phyloP scores from a whole-genome alignment of 1,140 invertebrate species.

The Lysiphlebus fabarum region DNA sequence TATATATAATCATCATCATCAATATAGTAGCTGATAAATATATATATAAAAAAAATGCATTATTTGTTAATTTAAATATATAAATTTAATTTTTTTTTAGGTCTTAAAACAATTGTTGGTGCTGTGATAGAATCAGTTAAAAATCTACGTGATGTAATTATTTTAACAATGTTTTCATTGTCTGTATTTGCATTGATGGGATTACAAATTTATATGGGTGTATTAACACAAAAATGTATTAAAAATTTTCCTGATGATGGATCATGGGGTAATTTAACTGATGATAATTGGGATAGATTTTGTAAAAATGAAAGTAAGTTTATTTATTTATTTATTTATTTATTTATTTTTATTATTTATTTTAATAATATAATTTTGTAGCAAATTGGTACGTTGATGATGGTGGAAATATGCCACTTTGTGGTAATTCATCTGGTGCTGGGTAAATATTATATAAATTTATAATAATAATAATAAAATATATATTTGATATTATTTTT shows the following conservation, averaged over 20 bases:
- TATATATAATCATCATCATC: no score
- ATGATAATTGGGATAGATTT: conserved; percentile 79
- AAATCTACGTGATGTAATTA: conserved; percentile 98
- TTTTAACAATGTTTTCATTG: conserved; percentile 97
- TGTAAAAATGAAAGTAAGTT: conserved; percentile 77
- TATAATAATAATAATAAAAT: background rate
- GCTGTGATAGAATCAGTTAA: conserved; percentile 99
- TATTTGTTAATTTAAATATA: no score
- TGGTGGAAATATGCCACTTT: conserved; percentile 71
- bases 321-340: conserved; percentile 10
- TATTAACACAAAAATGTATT: conserved; percentile 95
- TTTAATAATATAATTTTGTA: conserved; percentile 40
- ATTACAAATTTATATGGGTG: conserved; percentile 97
- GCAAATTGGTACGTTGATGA: conserved; percentile 76
- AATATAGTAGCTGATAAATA: no score
- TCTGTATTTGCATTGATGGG: conserved; percentile 98
- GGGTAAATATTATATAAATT: conserved; percentile 63
- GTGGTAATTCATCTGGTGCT: conserved; percentile 85
- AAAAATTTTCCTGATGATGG: conserved; percentile 82
- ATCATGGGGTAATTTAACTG: conserved; percentile 80
- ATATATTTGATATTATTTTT: background rate
- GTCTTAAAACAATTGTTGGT: conserved; percentile 98
- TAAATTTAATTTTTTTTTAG: conserved; percentile 64
- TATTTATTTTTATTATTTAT: background rate
- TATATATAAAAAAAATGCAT: no score